A percentile compares a stretch with the other conserved stretches of the same genome.
phyloP scores from a whole-genome alignment of 2,113 vertebrate species.

The Perca flavescens region DNA sequence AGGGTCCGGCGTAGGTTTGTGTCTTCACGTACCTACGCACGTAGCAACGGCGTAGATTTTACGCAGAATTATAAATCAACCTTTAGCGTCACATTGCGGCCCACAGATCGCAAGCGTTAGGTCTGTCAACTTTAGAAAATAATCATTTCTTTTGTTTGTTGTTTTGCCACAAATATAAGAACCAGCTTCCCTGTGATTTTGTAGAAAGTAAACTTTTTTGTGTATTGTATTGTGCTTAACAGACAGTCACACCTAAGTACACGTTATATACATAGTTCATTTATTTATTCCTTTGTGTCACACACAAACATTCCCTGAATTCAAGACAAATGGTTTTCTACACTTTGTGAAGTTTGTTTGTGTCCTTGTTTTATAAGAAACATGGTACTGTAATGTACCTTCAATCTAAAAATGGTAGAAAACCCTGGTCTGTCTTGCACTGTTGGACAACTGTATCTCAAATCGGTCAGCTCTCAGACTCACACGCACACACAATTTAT shows the following conservation, averaged over 20 bases:
- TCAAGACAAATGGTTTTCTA: slow-evolving; percentile 80
- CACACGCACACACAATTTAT: slow-evolving; percentile 20
- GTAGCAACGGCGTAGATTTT: too few species aligned
- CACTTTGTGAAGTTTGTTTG: slow-evolving; percentile 59
- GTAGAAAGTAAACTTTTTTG: not conserved
- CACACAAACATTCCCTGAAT: slow-evolving; percentile 82
- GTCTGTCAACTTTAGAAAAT: too few species aligned
- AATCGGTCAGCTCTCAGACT: not conserved
- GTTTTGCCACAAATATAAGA: too few species aligned
- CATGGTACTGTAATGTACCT: slow-evolving; percentile 66
- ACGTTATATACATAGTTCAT: slow-evolving; percentile 57
- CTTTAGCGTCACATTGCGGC: too few species aligned
- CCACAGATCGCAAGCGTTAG: too few species aligned
- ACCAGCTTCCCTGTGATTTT: not conserved
- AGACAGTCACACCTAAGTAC: not conserved
- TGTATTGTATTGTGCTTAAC: not conserved
- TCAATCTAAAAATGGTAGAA: slow-evolving; percentile 80
- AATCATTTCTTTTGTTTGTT: too few species aligned
- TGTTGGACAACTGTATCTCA: slow-evolving; percentile 54
- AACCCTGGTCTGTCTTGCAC: slow-evolving; percentile 64
- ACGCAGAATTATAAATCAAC: too few species aligned
- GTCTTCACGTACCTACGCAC: too few species aligned
- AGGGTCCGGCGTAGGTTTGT: too few species aligned
- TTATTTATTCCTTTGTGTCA: slow-evolving; percentile 82
- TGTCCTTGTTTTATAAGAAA: slow-evolving; percentile 77